These are phyloP conservation scores for Prunella fulvescens DNA, from an alignment of 2,113 vertebrate genomes.

Conservation along the genomic window DNA sequence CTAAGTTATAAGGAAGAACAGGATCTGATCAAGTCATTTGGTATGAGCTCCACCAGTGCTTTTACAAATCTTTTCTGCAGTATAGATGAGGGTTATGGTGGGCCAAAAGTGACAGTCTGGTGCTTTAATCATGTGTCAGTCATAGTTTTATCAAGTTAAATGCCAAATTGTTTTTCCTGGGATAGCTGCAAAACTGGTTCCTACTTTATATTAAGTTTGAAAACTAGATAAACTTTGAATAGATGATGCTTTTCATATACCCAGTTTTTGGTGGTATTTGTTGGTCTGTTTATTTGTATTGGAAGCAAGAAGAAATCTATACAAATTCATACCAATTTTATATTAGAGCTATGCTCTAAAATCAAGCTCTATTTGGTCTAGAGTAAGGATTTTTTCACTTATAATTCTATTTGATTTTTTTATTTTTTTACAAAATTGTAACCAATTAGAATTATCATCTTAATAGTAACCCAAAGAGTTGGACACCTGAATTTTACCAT, in stretches of 20 bases:
- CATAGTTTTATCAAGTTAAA: not conserved
- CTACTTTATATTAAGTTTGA: not conserved
- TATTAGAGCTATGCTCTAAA: not conserved
- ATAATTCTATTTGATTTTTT: not conserved
- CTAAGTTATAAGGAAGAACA: not conserved
- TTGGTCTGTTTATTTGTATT: not conserved
- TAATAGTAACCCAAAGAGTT: not conserved
- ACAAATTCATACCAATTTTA: not conserved
- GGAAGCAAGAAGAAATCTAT: not conserved
- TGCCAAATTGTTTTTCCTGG: not conserved
- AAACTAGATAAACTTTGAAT: not conserved
- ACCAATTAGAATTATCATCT: not conserved
- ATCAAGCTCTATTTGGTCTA: not conserved
- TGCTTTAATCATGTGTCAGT: not conserved
- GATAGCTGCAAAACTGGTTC: not conserved
- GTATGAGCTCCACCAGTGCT: not conserved
- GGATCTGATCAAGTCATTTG: not conserved
- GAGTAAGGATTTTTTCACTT: not conserved
- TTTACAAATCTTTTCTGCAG: not conserved
- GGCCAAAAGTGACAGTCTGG: not conserved
- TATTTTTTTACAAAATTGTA: not conserved
- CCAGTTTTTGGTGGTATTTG: accelerated
- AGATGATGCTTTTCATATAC: not conserved
- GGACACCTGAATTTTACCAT: not conserved
- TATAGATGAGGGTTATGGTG: not conserved